These are phyloP conservation scores for Volucella zonaria DNA, from an alignment of 2,888 invertebrate species.

Conservation along the genomic window DNA sequence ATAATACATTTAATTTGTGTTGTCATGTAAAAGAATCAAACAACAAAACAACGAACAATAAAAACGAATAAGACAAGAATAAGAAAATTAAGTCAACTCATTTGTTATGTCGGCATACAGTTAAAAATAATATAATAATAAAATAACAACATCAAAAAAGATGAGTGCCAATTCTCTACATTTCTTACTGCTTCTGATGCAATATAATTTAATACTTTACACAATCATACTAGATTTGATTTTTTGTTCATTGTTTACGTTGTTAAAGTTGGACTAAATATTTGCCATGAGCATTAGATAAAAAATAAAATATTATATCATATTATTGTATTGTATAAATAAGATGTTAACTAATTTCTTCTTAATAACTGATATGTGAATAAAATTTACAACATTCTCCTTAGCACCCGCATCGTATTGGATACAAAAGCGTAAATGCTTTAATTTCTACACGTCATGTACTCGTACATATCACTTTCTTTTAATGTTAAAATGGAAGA, in stretches of 20 bases:
- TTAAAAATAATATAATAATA: no score
- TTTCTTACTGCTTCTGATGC: not conserved
- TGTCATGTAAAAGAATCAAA: constrained; percentile 51
- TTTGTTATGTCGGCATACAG: not conserved
- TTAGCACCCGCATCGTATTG: constrained; percentile 29
- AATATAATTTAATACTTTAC: constrained; percentile 19
- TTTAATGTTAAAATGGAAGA: constrained; percentile 9
- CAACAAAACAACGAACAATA: constrained; percentile 2
- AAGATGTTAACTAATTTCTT: constrained; percentile 6
- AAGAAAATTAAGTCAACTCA: constrained; percentile 30
- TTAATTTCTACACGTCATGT: constrained; percentile 15
- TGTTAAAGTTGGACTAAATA: constrained; percentile 9
- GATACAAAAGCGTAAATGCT: constrained; percentile 16
- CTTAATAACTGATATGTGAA: constrained; percentile 14
- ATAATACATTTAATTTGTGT: constrained; percentile 28
- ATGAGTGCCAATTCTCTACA: constrained; percentile 3
- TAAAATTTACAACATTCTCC: constrained; percentile 23
- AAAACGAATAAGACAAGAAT: not conserved
- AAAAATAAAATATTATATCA: constrained; percentile 16
- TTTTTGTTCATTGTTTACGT: no score
- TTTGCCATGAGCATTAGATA: not conserved
- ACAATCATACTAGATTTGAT: no score
- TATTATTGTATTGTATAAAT: no score
- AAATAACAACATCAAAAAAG: constrained; percentile 6
- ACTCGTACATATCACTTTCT: constrained; percentile 20